Percentiles rank a stretch among this genome's conserved stretches.
These are phyloP conservation scores for Theodoxus fluviatilis DNA, from an alignment of 2,888 invertebrate genomes.

Conservation along the genomic window DNA sequence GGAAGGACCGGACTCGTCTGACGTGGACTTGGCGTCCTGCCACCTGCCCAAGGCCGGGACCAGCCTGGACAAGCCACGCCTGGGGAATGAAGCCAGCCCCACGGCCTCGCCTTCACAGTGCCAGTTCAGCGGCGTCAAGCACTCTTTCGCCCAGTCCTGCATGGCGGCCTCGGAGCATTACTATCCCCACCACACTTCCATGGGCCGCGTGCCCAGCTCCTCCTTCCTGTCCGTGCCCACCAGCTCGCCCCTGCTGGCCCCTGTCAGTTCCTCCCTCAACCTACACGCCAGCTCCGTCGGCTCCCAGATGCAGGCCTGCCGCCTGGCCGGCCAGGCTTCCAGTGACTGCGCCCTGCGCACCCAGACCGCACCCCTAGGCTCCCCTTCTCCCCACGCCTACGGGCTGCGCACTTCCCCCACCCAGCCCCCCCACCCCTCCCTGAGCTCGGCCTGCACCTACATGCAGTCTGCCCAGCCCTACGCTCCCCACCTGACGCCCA, in stretches of 20 bases:
- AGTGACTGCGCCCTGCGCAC: constrained; percentile 50
- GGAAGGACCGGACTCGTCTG: constrained; percentile 37
- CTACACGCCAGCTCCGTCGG: constrained; percentile 38
- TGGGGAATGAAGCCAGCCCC: constrained; percentile 22
- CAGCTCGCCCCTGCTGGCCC: constrained; percentile 41
- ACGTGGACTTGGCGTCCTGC: constrained; percentile 40
- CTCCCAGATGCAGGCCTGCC: constrained; percentile 48
- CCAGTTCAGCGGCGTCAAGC: constrained; percentile 41
- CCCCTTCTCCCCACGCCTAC: constrained; percentile 44
- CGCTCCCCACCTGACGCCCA: constrained; percentile 48
- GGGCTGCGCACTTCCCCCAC: constrained; percentile 45
- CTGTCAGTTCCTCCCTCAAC: constrained; percentile 42
- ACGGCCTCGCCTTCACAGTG: constrained; percentile 42
- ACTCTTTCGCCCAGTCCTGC: constrained; percentile 43
- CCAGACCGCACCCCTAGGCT: constrained; percentile 39
- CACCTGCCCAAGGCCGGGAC: constrained; percentile 34
- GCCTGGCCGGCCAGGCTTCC: constrained; percentile 43
- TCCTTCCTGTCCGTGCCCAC: constrained; percentile 50
- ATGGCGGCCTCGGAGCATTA: constrained; percentile 50
- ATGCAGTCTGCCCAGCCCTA: constrained; percentile 60
- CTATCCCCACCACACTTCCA: constrained; percentile 55
- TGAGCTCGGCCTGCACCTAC: constrained; percentile 59
- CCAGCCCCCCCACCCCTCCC: constrained; percentile 46
- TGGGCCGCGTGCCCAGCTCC: constrained; percentile 40
- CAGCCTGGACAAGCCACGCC: constrained; percentile 24